phyloP scores from a whole-genome alignment of 53 echinoderm and acorn worm genomes.

The Henricia sp. region DNA sequence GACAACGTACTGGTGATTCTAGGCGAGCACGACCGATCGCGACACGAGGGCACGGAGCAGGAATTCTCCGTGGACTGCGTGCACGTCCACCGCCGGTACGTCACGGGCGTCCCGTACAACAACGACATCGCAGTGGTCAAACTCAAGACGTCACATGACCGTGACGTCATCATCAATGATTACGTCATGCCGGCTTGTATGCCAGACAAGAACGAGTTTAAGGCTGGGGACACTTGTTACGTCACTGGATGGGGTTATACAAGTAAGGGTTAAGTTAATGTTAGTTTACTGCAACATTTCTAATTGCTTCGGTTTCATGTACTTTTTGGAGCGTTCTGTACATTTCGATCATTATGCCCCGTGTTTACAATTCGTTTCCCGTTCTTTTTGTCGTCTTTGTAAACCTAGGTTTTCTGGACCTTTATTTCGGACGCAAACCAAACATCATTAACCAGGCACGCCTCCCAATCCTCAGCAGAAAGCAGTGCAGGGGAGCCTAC shows the following conservation, averaged over 20 bases:
- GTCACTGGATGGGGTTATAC: slow-evolving; percentile 97
- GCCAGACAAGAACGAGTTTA: slow-evolving; percentile 77
- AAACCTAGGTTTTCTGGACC: slow-evolving; percentile 59
- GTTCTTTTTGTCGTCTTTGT: neutral
- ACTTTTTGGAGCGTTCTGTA: neutral
- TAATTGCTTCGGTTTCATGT: no score
- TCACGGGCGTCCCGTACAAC: slow-evolving; percentile 20
- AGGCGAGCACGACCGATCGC: slow-evolving; percentile 74
- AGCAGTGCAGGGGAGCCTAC: slow-evolving; percentile 70
- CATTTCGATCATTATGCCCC: neutral
- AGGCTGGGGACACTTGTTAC: slow-evolving; percentile 71
- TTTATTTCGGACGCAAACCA: slow-evolving; percentile 50
- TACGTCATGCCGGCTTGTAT: slow-evolving; percentile 86
- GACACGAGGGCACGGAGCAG: slow-evolving; percentile 70
- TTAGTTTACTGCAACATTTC: no score
- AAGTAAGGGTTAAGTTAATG: slow-evolving; percentile 77
- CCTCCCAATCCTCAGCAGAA: slow-evolving; percentile 71
- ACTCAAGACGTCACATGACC: slow-evolving; percentile 61
- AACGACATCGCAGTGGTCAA: slow-evolving; percentile 93
- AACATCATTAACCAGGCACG: slow-evolving; percentile 77
- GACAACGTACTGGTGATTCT: slow-evolving; percentile 71
- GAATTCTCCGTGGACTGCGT: slow-evolving; percentile 83
- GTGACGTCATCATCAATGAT: slow-evolving; percentile 60
- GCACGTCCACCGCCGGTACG: slow-evolving; percentile 71
- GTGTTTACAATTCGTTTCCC: neutral